phyloP scores from a whole-genome alignment of 2,113 vertebrate species.

The Neodon shergylaensis region DNA sequence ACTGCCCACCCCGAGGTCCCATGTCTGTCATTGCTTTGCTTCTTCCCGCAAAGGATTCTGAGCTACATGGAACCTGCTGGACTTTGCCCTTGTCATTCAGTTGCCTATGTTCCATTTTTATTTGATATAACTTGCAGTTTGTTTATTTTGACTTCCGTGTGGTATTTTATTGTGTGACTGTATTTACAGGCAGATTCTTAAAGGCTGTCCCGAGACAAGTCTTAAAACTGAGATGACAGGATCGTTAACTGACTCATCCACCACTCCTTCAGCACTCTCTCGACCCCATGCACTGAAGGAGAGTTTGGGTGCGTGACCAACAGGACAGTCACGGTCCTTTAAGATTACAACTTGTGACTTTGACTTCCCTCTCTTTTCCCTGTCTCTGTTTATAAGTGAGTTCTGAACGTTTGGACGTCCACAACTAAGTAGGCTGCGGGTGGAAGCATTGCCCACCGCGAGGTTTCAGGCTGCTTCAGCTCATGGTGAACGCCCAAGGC shows the following conservation, averaged over 20 bases:
- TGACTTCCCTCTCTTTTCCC: neutral
- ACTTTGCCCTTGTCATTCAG: neutral
- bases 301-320: neutral
- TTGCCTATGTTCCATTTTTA: neutral
- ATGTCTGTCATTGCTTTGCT: neutral
- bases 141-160: neutral
- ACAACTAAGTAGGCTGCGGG: neutral
- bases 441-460: neutral
- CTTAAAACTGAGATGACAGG: neutral
- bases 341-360: neutral
- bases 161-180: neutral
- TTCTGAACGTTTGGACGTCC: neutral
- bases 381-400: constrained; percentile 8
- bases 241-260: neutral
- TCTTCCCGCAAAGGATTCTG: neutral
- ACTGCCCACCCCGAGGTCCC: neutral
- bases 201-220: neutral
- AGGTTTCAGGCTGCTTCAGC: neutral
- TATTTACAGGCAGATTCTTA: neutral
- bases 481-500: neutral
- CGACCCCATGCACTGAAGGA: too few relatives aligned
- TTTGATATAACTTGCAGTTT: neutral
- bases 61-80: neutral
- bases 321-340: neutral
- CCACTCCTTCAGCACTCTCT: neutral